A percentile compares a stretch with the other conserved stretches of the same genome.
phyloP scores from a whole-genome alignment of 2,888 invertebrate species.

The Phrixothrix hirtus region DNA sequence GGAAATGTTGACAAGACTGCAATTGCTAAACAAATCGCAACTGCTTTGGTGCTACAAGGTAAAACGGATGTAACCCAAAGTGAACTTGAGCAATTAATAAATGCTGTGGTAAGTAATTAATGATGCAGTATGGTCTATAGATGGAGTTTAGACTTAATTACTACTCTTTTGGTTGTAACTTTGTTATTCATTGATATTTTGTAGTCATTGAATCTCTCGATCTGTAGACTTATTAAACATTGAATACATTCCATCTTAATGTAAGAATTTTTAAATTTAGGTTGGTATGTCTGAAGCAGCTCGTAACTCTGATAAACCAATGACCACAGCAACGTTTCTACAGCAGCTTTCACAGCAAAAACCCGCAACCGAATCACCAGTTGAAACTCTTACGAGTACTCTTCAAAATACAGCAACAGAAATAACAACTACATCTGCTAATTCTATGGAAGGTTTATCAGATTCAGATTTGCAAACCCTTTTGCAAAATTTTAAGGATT shows the following conservation, averaged over 20 bases:
- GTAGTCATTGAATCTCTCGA: no score
- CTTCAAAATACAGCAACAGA: constrained; percentile 19
- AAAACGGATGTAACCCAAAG: constrained; percentile 78
- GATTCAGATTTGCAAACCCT: constrained; percentile 80
- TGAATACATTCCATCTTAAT: neutral
- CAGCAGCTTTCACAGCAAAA: constrained; percentile 46
- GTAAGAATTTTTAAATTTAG: constrained; percentile 35
- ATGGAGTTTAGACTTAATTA: neutral
- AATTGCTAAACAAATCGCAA: constrained; percentile 81
- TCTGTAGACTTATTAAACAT: neutral
- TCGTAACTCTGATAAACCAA: constrained; percentile 57
- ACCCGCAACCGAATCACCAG: constrained; percentile 1
- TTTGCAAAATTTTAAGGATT: constrained; percentile 78
- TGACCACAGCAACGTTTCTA: constrained; percentile 60
- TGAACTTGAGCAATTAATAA: constrained; percentile 77
- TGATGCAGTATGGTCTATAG: neutral
- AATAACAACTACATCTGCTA: constrained; percentile 31
- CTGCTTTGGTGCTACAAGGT: constrained; percentile 76
- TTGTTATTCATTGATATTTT: neutral
- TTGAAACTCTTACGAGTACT: neutral
- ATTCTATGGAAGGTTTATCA: constrained; percentile 71
- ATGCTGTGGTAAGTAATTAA: constrained; percentile 68
- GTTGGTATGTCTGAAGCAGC: constrained; percentile 70
- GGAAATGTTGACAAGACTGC: constrained; percentile 78
- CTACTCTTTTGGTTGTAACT: no score